Percentiles rank a stretch among this genome's conserved stretches.
Conservation (phyloP, 92 coral and sea anemone species). For the Ricordea florida region DNA sequence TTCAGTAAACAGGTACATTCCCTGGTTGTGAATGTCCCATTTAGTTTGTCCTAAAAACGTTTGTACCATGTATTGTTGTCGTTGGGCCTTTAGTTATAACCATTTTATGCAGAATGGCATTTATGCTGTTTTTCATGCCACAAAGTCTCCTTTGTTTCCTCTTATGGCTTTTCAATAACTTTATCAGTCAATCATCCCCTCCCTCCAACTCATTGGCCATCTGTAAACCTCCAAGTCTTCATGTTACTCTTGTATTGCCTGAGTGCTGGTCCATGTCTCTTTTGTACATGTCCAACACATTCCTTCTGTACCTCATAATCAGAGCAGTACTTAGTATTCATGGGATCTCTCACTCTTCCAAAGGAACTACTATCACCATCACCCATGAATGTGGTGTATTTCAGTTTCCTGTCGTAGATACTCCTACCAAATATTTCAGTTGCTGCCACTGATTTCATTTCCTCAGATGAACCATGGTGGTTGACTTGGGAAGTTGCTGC, state of each 20-base stretch:
- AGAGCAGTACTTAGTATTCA: slow-evolving; percentile 18
- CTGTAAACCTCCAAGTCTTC: slow-evolving; percentile 49
- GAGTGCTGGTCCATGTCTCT: no score
- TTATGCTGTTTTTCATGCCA: slow-evolving; percentile 48
- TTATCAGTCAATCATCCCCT: slow-evolving; percentile 60
- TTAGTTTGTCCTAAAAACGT: slow-evolving; percentile 56
- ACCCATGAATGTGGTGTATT: slow-evolving; percentile 61
- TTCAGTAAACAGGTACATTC: slow-evolving; percentile 19
- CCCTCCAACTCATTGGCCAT: slow-evolving; percentile 61
- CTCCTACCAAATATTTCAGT: slow-evolving; percentile 60
- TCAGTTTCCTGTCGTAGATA: slow-evolving; percentile 33
- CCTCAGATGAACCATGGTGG: slow-evolving; percentile 63
- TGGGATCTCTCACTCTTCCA: slow-evolving; percentile 56
- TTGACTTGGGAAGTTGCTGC: slow-evolving; percentile 40
- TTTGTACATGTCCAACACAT: slow-evolving; percentile 76
- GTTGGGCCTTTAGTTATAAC: slow-evolving; percentile 21
- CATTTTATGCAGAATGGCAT: slow-evolving; percentile 51
- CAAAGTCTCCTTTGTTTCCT: slow-evolving; percentile 37
- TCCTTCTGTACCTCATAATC: slow-evolving; percentile 50
- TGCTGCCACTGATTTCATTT: slow-evolving; percentile 67
- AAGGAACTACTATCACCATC: slow-evolving; percentile 75
- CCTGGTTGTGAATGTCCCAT: slow-evolving; percentile 10
- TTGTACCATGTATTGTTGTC: slow-evolving; percentile 65
- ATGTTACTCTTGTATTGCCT: slow-evolving; percentile 41
- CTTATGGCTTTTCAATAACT: slow-evolving; percentile 43